Evolutionary conservation across 2,888 invertebrate genomes (phyloP), one percentile per base, ranked within the genome.

Genomic region (Synanthedon tipuliformis): DNA sequence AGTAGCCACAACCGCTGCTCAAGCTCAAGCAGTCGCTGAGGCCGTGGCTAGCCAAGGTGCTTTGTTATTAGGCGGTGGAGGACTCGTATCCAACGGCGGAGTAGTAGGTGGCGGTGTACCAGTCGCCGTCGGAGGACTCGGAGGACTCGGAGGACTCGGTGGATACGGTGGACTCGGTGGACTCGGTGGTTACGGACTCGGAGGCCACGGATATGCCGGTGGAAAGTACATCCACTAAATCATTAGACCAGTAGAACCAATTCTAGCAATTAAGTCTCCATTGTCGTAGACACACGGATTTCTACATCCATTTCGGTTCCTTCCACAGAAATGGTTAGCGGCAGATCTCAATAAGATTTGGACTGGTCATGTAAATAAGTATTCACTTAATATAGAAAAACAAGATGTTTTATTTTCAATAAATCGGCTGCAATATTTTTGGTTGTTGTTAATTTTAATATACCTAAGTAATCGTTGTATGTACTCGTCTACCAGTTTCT

Each of bases 251-350:
- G 54, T 53, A 58, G 18, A 15, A 49, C 56, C 50, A 57, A 59
- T 56, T 62, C 62, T 64, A 53, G 60, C 65, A 58, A 64, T 58
- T 57, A 63, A 56, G 59, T 61, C 61, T 62, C 61, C 60, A 62
- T 64, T 63, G 60, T 63, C 65, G 63, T 66, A 63, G 61, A 45
- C 45, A 45, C 45, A n/a, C 45, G 68, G 68, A 75, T 69, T 75
- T 80, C 78, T 81, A 77, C 73, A 78, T 67, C 80, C 81, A 77
- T 84, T 83, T 84, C 78, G 58, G 59, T 67, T 69, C 61, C 54
- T n/a, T 13, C 41, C 60, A 65, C 65, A 62, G 80, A 83, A 83
- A 82, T 81, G 81, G 81, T 75, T 73, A 73, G 75, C 78, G 75
- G 81, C 80, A 79, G 73, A 79, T 75, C 69, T 73, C 71, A 66